A percentile compares a stretch with the other conserved stretches of the same genome.
Conservation (phyloP, 2,797 vertebrate species). For the Garrulus glandarius region DNA sequence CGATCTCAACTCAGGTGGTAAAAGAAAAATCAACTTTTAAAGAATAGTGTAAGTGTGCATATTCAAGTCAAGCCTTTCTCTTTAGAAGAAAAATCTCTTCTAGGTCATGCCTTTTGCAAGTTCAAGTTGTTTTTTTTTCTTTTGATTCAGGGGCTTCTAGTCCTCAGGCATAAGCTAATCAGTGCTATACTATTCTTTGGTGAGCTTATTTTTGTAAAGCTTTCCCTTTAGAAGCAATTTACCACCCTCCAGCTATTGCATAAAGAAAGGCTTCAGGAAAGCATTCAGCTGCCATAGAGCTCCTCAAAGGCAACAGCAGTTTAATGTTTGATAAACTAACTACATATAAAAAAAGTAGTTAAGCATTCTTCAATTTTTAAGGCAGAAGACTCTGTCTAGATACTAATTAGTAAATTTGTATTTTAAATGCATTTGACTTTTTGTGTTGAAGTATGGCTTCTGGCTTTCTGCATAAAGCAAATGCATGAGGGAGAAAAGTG, state of each 20-base stretch:
- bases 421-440: not conserved
- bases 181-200: not conserved
- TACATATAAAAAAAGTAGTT: not conserved
- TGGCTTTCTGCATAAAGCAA: not conserved
- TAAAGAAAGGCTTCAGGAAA: constrained; percentile 4
- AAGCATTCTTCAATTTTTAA: not conserved
- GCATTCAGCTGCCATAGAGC: not conserved
- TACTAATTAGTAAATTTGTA: constrained; percentile 3
- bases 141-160: not conserved
- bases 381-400: not conserved
- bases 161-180: not conserved
- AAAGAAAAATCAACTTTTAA: not conserved
- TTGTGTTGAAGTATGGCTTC: not conserved
- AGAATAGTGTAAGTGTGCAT: not conserved
- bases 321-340: not conserved
- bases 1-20: not conserved
- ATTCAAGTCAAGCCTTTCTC: not conserved
- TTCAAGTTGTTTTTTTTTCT: not conserved
- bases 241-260: not conserved
- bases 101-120: not conserved
- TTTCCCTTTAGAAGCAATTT: constrained; percentile 5
- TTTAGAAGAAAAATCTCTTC: not conserved
- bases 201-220: not conserved
- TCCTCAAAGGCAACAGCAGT: constrained; percentile 20
- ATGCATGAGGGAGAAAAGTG: not conserved